These are phyloP conservation scores for Psettodes erumei DNA, from an alignment of 2,113 vertebrate species.

Conservation along the genomic window DNA sequence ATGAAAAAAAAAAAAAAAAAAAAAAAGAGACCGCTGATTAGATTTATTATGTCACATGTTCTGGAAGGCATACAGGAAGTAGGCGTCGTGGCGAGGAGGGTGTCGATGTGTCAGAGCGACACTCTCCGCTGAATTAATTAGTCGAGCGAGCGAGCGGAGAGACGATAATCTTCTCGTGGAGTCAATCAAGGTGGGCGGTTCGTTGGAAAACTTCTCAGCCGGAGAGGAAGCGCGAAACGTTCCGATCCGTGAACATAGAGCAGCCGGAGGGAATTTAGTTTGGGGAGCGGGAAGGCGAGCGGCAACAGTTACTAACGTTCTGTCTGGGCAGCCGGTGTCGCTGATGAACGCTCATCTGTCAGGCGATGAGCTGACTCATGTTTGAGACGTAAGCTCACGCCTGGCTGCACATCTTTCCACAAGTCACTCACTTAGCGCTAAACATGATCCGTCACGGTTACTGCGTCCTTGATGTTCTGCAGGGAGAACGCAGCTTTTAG, in stretches of 20 bases:
- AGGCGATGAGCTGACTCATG: constrained; percentile 32
- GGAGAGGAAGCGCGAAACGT: not conserved
- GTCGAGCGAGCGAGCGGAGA: too few species aligned
- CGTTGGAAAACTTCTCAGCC: too few species aligned
- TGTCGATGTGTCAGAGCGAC: constrained; percentile 32
- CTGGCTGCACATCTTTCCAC: constrained; percentile 2
- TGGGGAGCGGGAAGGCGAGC: too few species aligned
- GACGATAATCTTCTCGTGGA: too few species aligned
- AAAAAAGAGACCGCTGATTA: not conserved
- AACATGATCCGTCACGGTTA: not conserved
- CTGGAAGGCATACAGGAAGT: constrained; percentile 3
- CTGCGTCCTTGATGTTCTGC: not conserved
- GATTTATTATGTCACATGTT: constrained; percentile 36
- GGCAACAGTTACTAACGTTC: not conserved
- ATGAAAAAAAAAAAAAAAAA: not conserved
- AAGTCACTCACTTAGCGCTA: not conserved
- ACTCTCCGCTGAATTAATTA: constrained; percentile 12
- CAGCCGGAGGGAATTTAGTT: not conserved
- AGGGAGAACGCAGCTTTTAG: too few species aligned
- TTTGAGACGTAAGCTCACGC: not conserved
- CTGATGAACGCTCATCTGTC: constrained; percentile 8
- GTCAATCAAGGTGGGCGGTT: too few species aligned
- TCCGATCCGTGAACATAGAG: not conserved
- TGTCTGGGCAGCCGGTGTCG: not conserved
- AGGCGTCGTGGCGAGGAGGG: constrained; percentile 6